Evolutionary conservation across 2,888 invertebrate genomes (phyloP).

Genomic region (Drosophila setosimentum): DNA sequence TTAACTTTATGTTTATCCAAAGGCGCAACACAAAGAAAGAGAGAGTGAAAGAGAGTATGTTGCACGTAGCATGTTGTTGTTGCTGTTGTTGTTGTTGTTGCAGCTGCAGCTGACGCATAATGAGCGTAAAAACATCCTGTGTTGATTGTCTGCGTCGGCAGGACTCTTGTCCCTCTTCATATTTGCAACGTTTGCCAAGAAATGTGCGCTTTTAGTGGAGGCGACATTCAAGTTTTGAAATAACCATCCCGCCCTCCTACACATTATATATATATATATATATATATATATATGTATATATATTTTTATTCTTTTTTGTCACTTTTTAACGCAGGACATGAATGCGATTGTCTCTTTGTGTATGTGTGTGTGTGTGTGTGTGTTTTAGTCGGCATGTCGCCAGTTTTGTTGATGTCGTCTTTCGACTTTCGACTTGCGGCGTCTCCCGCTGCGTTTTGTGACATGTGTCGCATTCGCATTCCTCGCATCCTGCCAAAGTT

Average conservation of each 20-base stretch:
- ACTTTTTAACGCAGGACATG: conserved; percentile 71
- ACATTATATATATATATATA: conserved; percentile 9
- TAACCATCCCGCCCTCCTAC: background rate
- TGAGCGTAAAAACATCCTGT: conserved; percentile 79
- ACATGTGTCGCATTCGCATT: conserved; percentile 80
- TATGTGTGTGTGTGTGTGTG: conserved; percentile 18
- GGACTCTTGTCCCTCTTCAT: conserved; percentile 39
- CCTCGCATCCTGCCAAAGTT: conserved; percentile 79
- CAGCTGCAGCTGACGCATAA: conserved; percentile 76
- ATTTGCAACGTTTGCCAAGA: conserved; percentile 68
- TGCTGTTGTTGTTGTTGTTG: conserved; percentile 35
- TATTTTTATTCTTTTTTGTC: too few species aligned
- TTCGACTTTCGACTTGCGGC: conserved; percentile 57
- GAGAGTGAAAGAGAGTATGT: conserved; percentile 9
- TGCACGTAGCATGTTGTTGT: conserved; percentile 28
- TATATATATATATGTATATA: background rate
- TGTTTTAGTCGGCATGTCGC: conserved; percentile 69
- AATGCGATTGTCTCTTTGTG: conserved; percentile 52
- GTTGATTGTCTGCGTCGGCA: conserved; percentile 63
- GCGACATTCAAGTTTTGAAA: conserved; percentile 58
- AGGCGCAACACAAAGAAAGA: conserved; percentile 51
- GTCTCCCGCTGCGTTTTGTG: conserved; percentile 72
- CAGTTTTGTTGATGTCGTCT: conserved; percentile 56
- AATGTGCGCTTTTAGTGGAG: conserved; percentile 75
- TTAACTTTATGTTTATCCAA: conserved; percentile 59